These are phyloP conservation scores for Harpagifer antarcticus DNA, from an alignment of 2,797 vertebrate genomes.

Conservation along the genomic window DNA sequence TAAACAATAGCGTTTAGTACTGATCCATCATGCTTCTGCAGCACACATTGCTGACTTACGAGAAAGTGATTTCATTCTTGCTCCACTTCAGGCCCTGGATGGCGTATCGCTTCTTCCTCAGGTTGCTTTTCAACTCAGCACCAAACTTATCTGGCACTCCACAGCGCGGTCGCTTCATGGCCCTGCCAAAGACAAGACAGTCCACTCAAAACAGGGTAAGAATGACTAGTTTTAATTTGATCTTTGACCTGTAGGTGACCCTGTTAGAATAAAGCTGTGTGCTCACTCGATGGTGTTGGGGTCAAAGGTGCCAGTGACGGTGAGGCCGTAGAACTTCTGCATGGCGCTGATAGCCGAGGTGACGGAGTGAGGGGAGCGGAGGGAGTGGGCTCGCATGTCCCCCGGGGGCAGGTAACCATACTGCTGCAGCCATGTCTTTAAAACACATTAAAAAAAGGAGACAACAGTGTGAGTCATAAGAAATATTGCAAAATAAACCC, in stretches of 20 bases:
- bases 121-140: slow-evolving; percentile 92
- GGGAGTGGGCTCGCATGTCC: slow-evolving; percentile 90
- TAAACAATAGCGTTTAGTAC: neutral
- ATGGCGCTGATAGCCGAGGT: slow-evolving; percentile 89
- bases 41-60: slow-evolving; percentile 78
- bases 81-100: slow-evolving; percentile 94
- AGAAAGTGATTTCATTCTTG: slow-evolving; percentile 90
- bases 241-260: neutral
- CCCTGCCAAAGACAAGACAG: slow-evolving; percentile 79
- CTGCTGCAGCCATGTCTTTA: slow-evolving; percentile 93
- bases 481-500: slow-evolving; percentile 5
- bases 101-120: slow-evolving; percentile 92
- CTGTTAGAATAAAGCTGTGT: slow-evolving; percentile 5
- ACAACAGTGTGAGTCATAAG: neutral
- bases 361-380: slow-evolving; percentile 89
- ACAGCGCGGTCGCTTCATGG: slow-evolving; percentile 91
- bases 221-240: neutral
- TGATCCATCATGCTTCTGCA: neutral
- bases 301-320: slow-evolving; percentile 87
- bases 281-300: slow-evolving; percentile 86
- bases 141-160: slow-evolving; percentile 96
- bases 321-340: slow-evolving; percentile 93
- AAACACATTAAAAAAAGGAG: neutral
- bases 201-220: slow-evolving; percentile 20
- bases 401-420: slow-evolving; percentile 95